Conservation (phyloP, 2,113 vertebrate species). For the Archilochus colubris region DNA sequence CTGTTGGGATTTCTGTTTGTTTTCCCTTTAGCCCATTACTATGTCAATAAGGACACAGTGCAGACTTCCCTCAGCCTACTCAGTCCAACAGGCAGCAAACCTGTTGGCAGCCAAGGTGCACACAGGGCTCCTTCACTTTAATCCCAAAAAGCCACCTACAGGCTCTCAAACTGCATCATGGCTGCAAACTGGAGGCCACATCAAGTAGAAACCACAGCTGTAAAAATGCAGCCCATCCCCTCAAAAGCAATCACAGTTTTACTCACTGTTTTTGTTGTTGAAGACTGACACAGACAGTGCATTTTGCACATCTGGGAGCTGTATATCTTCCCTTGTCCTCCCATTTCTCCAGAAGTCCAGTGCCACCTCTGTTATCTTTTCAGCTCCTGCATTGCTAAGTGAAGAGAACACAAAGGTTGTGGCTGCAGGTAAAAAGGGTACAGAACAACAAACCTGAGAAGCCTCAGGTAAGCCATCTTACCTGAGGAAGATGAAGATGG, state of each 20-base stretch:
- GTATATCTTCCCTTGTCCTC: constrained; percentile 84
- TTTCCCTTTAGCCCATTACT: neutral
- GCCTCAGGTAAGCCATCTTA: too few relatives aligned
- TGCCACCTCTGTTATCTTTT: constrained; percentile 84
- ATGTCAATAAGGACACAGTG: neutral
- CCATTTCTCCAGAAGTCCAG: constrained; percentile 89
- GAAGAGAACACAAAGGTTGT: neutral
- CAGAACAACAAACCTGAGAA: neutral
- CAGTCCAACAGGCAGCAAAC: neutral
- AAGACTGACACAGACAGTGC: constrained; percentile 84
- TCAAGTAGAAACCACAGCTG: neutral
- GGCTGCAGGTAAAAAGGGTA: neutral
- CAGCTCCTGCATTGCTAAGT: constrained; percentile 89
- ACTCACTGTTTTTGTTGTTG: constrained; percentile 93
- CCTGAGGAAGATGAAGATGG: constrained; percentile 98
- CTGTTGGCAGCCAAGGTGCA: neutral
- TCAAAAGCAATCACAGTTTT: neutral
- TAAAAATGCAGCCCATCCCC: neutral
- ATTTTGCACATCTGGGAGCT: constrained; percentile 83
- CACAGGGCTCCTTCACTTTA: neutral
- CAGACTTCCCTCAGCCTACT: neutral
- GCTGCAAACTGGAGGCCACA: neutral
- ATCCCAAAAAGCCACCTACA: neutral
- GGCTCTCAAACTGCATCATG: neutral
- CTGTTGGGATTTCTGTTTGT: neutral